phyloP scores from a whole-genome alignment of 1,140 invertebrate genomes.

The Sarcophaga peregrina region DNA sequence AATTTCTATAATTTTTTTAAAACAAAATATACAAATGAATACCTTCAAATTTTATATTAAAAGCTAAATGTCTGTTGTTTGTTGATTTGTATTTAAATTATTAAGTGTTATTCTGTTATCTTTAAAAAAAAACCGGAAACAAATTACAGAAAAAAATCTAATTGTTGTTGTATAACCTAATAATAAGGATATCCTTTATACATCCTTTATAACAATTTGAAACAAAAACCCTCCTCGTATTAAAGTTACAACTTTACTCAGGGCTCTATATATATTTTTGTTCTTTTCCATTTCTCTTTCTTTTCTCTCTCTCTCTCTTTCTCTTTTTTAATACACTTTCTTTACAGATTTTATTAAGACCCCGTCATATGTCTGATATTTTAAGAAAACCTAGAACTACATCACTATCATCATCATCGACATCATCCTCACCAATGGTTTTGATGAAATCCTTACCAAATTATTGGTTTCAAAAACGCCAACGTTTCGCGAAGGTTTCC shows the following conservation, averaged over 20 bases:
- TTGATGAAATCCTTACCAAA: background rate
- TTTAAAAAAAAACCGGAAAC: too few relatives aligned
- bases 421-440: background rate
- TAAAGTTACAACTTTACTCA: too few relatives aligned
- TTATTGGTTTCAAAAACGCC: background rate
- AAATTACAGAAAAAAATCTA: too few relatives aligned
- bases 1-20: too few relatives aligned
- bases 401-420: background rate
- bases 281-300: background rate
- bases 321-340: background rate
- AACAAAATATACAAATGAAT: too few relatives aligned
- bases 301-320: background rate
- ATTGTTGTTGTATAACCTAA: too few relatives aligned
- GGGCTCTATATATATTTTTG: background rate
- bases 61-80: too few relatives aligned
- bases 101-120: too few relatives aligned
- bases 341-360: conserved; percentile 34
- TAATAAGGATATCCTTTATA: background rate
- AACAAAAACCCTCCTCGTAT: too few relatives aligned
- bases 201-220: too few relatives aligned
- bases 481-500: too few relatives aligned
- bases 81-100: background rate
- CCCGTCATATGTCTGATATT: background rate
- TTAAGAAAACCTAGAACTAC: background rate
- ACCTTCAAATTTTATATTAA: too few relatives aligned